Evolutionary conservation across 2,113 vertebrate species (phyloP), one percentile per base, ranked within the genome.

Genomic region (Riparia riparia): DNA sequence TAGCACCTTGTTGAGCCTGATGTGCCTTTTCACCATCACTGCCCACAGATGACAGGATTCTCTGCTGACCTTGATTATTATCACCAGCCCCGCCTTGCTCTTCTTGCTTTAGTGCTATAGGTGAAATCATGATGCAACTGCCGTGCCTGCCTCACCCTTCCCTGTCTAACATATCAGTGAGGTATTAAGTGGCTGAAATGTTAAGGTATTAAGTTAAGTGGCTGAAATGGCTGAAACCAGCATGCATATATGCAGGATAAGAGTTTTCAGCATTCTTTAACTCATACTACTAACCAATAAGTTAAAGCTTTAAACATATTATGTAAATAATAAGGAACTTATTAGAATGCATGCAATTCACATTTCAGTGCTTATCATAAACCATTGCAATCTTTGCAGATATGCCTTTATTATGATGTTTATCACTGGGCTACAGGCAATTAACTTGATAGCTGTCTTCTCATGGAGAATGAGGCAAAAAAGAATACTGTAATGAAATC

Each of bases 1-100:
- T 50, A 37, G 19, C 0, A 1, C 4, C 5, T 56, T 34, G 14
- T 25, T 78, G 9, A 8, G 12, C 4, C 26, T 60, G 41, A 73
- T 9, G 20, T 61, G 7, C 4, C 10, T 77, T 29, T 69, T 64
- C 14, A 65, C 14, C 12, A 39, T 25, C 14, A 24, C 37, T n/a
- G 6, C 10, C 18, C 63, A 32, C 12, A 12, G 24, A 61, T 15
- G 15, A 19, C 5, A 8, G 15, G 17, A 70, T 39, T 64, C 14
- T 69, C 25, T 41, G 25, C 3, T 2, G 6, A 12, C 18, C 17
- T 16, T 4, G 3, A 10, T 45, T 64, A 45, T 57, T 31, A 56
- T 9, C 44, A 77, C 4, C 8, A 54, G 14, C 7, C 34, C 25
- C 84, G 12, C 7, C 41, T 22, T 60, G 25, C 25, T 77, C 21